phyloP scores from a whole-genome alignment of 2,797 vertebrate species.

The Alouatta caraya region DNA sequence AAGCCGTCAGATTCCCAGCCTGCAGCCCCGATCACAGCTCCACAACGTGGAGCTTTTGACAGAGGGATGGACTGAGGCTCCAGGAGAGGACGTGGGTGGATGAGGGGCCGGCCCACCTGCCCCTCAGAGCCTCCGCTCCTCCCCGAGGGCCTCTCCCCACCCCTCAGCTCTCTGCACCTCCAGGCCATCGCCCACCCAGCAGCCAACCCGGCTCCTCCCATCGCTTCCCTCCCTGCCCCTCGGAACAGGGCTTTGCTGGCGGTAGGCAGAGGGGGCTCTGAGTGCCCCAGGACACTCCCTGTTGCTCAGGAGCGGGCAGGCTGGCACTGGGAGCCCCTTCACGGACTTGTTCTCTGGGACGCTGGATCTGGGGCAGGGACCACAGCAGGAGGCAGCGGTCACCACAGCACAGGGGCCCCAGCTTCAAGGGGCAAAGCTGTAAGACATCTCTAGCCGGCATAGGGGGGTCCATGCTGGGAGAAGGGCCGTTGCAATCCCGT shows the following conservation, averaged over 20 bases:
- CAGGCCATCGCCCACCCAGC: neutral
- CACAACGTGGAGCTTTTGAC: accelerated
- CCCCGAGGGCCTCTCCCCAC: neutral
- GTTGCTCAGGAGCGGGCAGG: neutral
- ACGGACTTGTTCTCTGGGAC: neutral
- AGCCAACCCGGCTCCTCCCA: neutral
- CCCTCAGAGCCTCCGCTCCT: neutral
- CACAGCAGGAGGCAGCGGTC: neutral
- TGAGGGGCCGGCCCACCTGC: neutral
- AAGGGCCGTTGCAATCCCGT: accelerated
- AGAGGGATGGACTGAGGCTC: neutral
- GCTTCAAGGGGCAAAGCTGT: neutral
- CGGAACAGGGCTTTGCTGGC: neutral
- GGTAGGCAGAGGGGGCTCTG: too few species aligned
- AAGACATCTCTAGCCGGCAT: neutral
- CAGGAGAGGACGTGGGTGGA: accelerated
- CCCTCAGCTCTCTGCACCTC: accelerated
- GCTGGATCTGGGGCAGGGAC: neutral
- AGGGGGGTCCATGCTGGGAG: neutral
- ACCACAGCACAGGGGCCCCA: neutral
- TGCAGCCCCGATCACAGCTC: accelerated
- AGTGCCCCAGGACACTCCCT: too few species aligned
- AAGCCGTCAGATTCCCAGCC: neutral
- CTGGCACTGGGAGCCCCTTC: neutral
- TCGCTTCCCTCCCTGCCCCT: accelerated